Conservation (phyloP, 2,113 vertebrate genomes). For the Microtus oregoni region DNA sequence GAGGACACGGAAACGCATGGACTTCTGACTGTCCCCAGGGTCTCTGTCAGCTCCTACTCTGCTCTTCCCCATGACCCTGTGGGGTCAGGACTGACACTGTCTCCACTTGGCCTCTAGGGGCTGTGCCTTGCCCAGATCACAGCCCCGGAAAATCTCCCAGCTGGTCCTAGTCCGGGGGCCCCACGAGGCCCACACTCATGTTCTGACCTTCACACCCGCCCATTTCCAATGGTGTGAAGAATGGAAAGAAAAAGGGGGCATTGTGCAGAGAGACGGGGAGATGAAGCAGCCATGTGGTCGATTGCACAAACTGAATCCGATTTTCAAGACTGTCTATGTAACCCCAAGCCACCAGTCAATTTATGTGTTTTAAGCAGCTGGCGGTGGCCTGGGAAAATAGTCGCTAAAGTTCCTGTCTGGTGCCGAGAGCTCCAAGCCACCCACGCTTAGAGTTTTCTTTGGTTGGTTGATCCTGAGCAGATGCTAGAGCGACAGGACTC, state of each 20-base stretch:
- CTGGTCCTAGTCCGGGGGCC: not conserved
- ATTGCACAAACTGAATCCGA: conserved; percentile 35
- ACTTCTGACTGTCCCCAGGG: accelerated
- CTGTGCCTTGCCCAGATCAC: not conserved
- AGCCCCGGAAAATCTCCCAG: accelerated
- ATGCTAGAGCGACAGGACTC: accelerated
- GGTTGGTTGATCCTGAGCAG: accelerated
- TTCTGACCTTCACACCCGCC: not conserved
- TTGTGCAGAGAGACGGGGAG: not conserved
- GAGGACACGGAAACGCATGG: not conserved
- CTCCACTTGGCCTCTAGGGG: not conserved
- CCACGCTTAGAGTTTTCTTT: not conserved
- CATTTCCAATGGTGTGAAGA: not conserved
- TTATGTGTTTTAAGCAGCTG: not conserved
- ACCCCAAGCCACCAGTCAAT: not conserved
- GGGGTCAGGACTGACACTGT: not conserved
- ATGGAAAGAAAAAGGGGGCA: not conserved
- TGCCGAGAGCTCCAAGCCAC: not conserved
- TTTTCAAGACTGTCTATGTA: not conserved
- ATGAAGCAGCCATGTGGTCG: not conserved
- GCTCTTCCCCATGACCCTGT: accelerated
- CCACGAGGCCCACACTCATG: accelerated
- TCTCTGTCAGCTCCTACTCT: accelerated
- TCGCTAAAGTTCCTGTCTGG: not conserved
- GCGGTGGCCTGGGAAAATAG: not conserved